Conservation (phyloP, 1,140 invertebrate species). For the Ips typographus region DNA sequence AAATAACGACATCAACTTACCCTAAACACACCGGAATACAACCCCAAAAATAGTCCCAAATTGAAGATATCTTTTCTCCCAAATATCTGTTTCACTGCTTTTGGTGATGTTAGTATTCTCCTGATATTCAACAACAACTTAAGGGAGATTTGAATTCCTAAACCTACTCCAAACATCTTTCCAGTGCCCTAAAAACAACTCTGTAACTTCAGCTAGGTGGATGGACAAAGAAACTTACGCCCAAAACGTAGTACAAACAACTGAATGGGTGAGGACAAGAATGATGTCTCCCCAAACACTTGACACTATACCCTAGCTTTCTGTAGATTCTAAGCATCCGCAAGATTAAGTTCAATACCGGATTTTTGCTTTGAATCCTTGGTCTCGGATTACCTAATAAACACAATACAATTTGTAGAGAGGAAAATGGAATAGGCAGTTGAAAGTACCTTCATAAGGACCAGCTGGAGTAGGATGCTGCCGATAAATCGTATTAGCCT, state of each 20-base stretch:
- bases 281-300: constrained; percentile 56
- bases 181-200: constrained; percentile 54
- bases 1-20: constrained; percentile 50
- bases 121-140: constrained; percentile 58
- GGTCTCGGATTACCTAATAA: constrained; percentile 29
- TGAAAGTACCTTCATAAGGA: constrained; percentile 10
- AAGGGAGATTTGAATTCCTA: constrained; percentile 60
- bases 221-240: constrained; percentile 49
- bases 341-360: constrained; percentile 50
- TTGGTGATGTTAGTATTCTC: constrained; percentile 56
- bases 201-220: too few relatives aligned
- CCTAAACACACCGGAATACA: constrained; percentile 64
- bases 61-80: constrained; percentile 61
- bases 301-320: constrained; percentile 54
- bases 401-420: not conserved
- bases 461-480: constrained; percentile 37
- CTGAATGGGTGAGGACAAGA: constrained; percentile 64
- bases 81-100: constrained; percentile 55
- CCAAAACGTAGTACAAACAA: constrained; percentile 61
- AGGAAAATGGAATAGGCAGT: not conserved
- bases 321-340: constrained; percentile 55
- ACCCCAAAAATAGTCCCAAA: constrained; percentile 64
- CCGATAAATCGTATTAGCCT: constrained; percentile 40
- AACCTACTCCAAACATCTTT: constrained; percentile 61
- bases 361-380: constrained; percentile 39